These are phyloP conservation scores for Charina bottae DNA, from an alignment of 2,113 vertebrate genomes.

Conservation along the genomic window DNA sequence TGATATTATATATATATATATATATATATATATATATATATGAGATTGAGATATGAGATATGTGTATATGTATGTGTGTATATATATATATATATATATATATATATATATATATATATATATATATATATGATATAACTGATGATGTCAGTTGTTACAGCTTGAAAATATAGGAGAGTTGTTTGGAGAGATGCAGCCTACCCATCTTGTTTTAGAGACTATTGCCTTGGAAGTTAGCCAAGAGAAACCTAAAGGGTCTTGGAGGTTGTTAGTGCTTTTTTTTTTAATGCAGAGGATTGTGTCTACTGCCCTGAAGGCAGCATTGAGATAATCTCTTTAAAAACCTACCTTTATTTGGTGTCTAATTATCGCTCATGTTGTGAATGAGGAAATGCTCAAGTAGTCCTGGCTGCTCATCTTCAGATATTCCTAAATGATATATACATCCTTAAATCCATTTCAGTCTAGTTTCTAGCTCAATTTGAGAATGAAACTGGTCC, in stretches of 20 bases:
- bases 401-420: not conserved
- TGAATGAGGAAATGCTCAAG: not conserved
- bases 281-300: not conserved
- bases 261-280: not conserved
- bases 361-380: not conserved
- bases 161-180: not conserved
- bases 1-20: too few relatives aligned
- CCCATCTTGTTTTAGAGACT: not conserved
- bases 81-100: too few relatives aligned
- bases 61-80: too few relatives aligned
- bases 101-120: too few relatives aligned
- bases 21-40: too few relatives aligned
- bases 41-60: too few relatives aligned
- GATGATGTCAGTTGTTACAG: not conserved
- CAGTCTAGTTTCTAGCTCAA: not conserved
- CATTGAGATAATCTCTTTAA: not conserved
- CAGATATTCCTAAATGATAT: not conserved
- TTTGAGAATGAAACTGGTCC: not conserved
- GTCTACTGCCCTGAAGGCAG: not conserved
- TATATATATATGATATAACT: too few relatives aligned
- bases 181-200: not conserved
- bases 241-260: not conserved
- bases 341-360: not conserved
- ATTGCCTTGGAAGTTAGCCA: not conserved
- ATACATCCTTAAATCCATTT: not conserved